These are phyloP conservation scores for Nesoenas mayeri DNA, from an alignment of 2,113 vertebrate species.

Conservation along the genomic window DNA sequence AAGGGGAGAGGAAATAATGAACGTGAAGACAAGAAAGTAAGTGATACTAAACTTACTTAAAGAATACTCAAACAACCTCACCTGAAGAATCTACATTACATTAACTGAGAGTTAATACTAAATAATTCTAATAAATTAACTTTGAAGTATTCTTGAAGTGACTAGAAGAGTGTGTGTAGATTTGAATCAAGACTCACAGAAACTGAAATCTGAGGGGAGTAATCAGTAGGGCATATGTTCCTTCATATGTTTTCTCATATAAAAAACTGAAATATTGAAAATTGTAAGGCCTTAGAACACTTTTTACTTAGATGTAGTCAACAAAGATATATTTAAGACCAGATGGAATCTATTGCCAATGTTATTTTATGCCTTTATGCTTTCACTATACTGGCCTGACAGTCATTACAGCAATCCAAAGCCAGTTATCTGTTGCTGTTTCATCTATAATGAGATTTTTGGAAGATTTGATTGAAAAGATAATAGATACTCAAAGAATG, in stretches of 20 bases:
- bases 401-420: background rate
- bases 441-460: background rate
- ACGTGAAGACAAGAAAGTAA: background rate
- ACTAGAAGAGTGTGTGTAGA: background rate
- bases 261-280: background rate
- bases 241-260: background rate
- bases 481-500: background rate
- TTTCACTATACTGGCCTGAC: background rate
- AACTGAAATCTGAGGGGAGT: background rate
- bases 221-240: background rate
- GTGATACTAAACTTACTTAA: rapidly evolving
- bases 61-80: background rate
- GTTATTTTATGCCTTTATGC: background rate
- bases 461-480: background rate
- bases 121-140: background rate
- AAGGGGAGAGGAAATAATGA: background rate
- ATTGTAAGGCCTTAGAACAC: background rate
- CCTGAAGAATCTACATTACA: background rate
- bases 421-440: background rate
- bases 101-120: background rate
- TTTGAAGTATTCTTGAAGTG: background rate
- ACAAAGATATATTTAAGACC: background rate
- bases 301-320: background rate
- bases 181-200: background rate
- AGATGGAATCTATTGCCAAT: background rate